phyloP scores from a whole-genome alignment of 1,140 invertebrate genomes.

The Microplitis mediator region DNA sequence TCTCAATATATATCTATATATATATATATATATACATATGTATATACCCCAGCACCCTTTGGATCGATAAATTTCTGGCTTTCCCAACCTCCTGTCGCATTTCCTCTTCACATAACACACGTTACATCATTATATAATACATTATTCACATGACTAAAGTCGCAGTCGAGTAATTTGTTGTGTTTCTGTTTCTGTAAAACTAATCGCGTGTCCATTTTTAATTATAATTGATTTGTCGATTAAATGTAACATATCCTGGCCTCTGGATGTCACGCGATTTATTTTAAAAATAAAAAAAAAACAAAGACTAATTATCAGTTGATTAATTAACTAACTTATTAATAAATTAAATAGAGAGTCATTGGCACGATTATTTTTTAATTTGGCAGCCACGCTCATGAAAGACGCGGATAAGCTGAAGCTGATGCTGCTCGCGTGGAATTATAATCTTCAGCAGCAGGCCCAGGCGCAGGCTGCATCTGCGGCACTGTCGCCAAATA shows the following conservation, averaged over 20 bases:
- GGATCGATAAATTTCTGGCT: slow-evolving; percentile 11
- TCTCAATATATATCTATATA: not conserved
- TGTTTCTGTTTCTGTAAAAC: too few relatives aligned
- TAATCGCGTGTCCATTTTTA: not conserved
- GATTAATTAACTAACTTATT: not conserved
- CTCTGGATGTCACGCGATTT: not conserved
- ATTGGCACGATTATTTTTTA: slow-evolving; percentile 40
- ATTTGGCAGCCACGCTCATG: slow-evolving; percentile 66
- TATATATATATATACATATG: not conserved
- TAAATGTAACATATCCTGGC: not conserved
- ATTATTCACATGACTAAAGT: not conserved
- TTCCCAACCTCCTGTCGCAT: not conserved
- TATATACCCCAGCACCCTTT: not conserved
- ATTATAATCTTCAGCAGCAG: slow-evolving; percentile 74
- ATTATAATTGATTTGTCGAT: not conserved
- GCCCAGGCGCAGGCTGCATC: slow-evolving; percentile 60
- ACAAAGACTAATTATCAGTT: not conserved
- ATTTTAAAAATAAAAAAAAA: not conserved
- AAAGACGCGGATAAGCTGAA: slow-evolving; percentile 85
- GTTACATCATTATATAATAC: not conserved
- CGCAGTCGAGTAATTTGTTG: not conserved
- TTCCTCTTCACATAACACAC: not conserved
- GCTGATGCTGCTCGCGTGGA: slow-evolving; percentile 83
- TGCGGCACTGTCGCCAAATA: slow-evolving; percentile 59
- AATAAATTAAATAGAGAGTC: not conserved